Conservation (phyloP, 2,113 vertebrate genomes). For the Eleginops maclovinus region DNA sequence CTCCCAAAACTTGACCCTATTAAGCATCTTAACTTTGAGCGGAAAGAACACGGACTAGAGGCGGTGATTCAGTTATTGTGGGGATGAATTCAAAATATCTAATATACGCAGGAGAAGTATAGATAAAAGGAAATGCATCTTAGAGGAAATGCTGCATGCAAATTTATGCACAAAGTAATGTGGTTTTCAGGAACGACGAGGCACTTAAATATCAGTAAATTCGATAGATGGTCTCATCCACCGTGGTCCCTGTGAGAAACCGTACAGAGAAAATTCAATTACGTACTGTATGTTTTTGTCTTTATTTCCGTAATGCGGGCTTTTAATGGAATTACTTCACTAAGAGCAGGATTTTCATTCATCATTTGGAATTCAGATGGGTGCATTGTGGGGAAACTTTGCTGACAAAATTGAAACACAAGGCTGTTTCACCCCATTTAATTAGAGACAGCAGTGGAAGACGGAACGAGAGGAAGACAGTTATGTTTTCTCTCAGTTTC, state of each 20-base stretch:
- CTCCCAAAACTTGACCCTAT: slow-evolving; percentile 46
- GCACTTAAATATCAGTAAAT: slow-evolving; percentile 86
- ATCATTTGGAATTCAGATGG: slow-evolving; percentile 95
- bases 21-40: slow-evolving; percentile 27
- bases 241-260: slow-evolving; percentile 73
- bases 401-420: slow-evolving; percentile 90
- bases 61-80: slow-evolving; percentile 50
- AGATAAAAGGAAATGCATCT: slow-evolving; percentile 64
- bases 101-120: slow-evolving; percentile 67
- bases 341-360: slow-evolving; percentile 87
- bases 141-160: slow-evolving; percentile 65
- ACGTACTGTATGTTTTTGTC: slow-evolving; percentile 84
- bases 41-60: not conserved
- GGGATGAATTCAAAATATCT: slow-evolving; percentile 63
- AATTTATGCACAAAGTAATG: slow-evolving; percentile 80
- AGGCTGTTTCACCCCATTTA: slow-evolving; percentile 83
- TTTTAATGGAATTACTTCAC: slow-evolving; percentile 89
- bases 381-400: slow-evolving; percentile 86
- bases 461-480: slow-evolving; percentile 29
- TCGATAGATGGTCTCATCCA: slow-evolving; percentile 77
- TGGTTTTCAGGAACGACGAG: slow-evolving; percentile 80
- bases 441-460: slow-evolving; percentile 75
- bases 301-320: slow-evolving; percentile 86
- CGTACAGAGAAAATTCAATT: slow-evolving; percentile 83
- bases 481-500: slow-evolving; percentile 8